phyloP scores from a whole-genome alignment of 2,888 invertebrate genomes.

The Polia nebulosa region DNA sequence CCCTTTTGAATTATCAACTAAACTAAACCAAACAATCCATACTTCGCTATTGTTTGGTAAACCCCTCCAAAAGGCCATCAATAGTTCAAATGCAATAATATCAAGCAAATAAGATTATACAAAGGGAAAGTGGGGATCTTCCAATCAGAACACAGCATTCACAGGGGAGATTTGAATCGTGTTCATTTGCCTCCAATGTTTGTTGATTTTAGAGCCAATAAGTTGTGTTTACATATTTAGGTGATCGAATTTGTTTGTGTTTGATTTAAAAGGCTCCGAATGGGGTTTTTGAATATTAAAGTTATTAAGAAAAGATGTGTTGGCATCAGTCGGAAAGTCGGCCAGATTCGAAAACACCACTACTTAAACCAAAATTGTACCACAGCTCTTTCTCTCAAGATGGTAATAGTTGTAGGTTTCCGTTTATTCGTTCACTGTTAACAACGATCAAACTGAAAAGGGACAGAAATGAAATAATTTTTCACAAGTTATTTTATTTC shows the following conservation, averaged over 20 bases:
- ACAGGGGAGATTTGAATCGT: constrained; percentile 46
- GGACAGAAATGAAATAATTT: too few relatives aligned
- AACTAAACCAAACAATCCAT: not conserved
- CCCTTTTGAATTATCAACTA: not conserved
- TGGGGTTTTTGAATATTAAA: constrained; percentile 21
- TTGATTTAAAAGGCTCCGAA: constrained; percentile 21
- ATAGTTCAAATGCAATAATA: constrained; percentile 63
- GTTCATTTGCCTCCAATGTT: constrained; percentile 53
- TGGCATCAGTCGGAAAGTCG: too few relatives aligned
- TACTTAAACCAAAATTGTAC: not conserved
- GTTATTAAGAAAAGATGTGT: constrained; percentile 2
- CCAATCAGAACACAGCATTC: constrained; percentile 55
- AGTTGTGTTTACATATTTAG: constrained; percentile 53
- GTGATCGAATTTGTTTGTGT: constrained; percentile 33
- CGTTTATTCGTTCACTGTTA: too few relatives aligned
- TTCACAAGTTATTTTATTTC: not conserved
- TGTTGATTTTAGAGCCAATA: constrained; percentile 55
- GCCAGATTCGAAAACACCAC: too few relatives aligned
- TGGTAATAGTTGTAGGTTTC: too few relatives aligned
- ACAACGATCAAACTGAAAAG: too few relatives aligned
- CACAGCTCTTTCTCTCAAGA: too few relatives aligned
- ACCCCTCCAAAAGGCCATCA: constrained; percentile 15
- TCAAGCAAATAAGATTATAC: constrained; percentile 65
- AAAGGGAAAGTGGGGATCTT: constrained; percentile 56
- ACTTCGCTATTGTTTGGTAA: constrained; percentile 5